A percentile compares a stretch with the other conserved stretches of the same genome.
These are phyloP conservation scores for Callyntrura sp. DNA, from an alignment of 2,888 invertebrate species.

Conservation along the genomic window DNA sequence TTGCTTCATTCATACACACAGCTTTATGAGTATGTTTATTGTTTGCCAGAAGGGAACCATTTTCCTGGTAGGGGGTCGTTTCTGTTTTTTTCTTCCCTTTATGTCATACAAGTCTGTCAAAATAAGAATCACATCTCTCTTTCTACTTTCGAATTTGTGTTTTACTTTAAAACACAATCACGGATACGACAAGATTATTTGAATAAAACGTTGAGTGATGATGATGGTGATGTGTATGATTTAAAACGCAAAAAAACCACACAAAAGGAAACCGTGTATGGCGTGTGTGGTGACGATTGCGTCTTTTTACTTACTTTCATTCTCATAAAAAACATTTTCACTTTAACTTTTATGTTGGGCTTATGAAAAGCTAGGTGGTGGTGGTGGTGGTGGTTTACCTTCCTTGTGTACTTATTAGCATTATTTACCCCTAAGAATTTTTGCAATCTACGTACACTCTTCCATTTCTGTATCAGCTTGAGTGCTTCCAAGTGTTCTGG, in stretches of 20 bases:
- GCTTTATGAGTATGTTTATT: slow-evolving; percentile 37
- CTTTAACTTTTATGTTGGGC: not conserved
- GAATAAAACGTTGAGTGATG: slow-evolving; percentile 9
- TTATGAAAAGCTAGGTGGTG: too few relatives aligned
- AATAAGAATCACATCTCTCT: slow-evolving; percentile 67
- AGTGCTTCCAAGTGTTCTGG: too few relatives aligned
- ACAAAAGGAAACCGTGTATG: slow-evolving; percentile 58
- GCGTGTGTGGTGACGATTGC: not conserved
- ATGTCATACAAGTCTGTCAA: slow-evolving; percentile 65
- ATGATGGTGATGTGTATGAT: slow-evolving; percentile 2
- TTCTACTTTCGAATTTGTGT: slow-evolving; percentile 46
- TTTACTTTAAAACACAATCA: slow-evolving; percentile 14
- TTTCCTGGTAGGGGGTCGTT: slow-evolving; percentile 53
- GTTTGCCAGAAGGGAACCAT: slow-evolving; percentile 61
- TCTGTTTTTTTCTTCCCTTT: slow-evolving; percentile 52
- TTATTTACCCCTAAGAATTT: too few relatives aligned
- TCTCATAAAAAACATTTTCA: slow-evolving; percentile 36
- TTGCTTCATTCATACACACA: slow-evolving; percentile 11
- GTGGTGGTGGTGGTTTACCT: too few relatives aligned
- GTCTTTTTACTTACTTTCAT: not conserved
- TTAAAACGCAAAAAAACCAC: slow-evolving; percentile 75
- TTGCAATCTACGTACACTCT: too few relatives aligned
- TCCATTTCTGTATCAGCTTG: too few relatives aligned
- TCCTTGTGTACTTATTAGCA: too few relatives aligned
- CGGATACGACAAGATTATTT: not conserved